Evolutionary conservation across 2,888 invertebrate genomes (phyloP), one percentile per base, ranked within the genome.

Genomic region (Hydrotaea cyrtoneurina): DNA sequence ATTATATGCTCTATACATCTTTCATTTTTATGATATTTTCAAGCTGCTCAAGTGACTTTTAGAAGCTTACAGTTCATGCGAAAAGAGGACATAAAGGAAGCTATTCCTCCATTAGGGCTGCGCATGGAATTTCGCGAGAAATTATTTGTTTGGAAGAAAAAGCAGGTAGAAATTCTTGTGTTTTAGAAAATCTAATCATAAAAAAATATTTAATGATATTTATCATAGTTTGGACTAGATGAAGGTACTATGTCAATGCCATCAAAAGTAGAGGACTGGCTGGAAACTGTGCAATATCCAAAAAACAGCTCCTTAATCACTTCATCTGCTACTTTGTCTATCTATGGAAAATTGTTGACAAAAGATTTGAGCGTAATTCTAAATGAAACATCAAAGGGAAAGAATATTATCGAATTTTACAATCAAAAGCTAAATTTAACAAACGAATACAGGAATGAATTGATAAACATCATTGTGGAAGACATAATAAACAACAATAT

Each of bases 381-480:
- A 39, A 66, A 74, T 23, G 66, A 55, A 73, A 74, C 66, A 43
- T 75, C 75, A 71, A 81, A 62, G 39, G 72, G 72, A 59, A 81
- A 64, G 46, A 59, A 50, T 57, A 55, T 80, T 2, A n/a, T 62
- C 2, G 59, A 57, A 26, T 71, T 59, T 66, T 76, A 72, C 43
- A 55, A 71, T 2, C 31, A 69, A 73, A 76, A 72, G 10, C 21
- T 73, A 81, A 77, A 75, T 15, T 59, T 75, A 13, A 53, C 75
- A 69, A 71, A 71, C 62, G 69, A 39, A 26, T n/a, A 76, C 36
- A 43, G 59, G n/a, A 71, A 62, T 76, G 39, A 69, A 15, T 69
- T 80, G 50, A 81, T 76, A 72, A 81, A 81, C 23, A 76, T 81
- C 59, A 81, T 76, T 46, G 72, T 81, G 46, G 72, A 81, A 73